Evolutionary conservation across 2,113 vertebrate species (phyloP), one percentile per base, ranked within the genome.

Genomic region (Entelurus aequoreus): DNA sequence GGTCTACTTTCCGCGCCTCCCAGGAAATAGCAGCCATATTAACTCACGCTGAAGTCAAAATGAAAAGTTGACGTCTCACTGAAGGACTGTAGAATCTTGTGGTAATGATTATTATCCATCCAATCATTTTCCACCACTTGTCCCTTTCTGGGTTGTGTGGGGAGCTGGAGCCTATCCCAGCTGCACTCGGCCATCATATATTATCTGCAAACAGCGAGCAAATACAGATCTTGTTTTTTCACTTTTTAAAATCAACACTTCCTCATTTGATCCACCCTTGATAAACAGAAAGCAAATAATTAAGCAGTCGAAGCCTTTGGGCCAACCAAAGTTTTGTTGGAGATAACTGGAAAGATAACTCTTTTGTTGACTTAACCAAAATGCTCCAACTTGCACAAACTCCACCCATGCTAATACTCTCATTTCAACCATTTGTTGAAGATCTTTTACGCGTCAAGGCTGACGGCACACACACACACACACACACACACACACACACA

Each of bases 301-400:
- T 82, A 82, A 65, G 77, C n/a, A 10, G 37, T 69, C 56, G 75
- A 72, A 70, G 60, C 49, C 49, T 11, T 21, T 40, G 2, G 80
- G 78, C 74, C 48, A 14, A 37, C 16, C 48, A 4, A 4, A 12
- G 60, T 58, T 53, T 54, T 13, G 37, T 37, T 8, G 16, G 49
- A 50, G 47, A 50, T 54, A 76, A 82, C 82, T 64, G 63, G 72
- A 69, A 75, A 74, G 72, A 71, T 71, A 54, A 83, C 70, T 71
- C 52, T 70, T 64, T 16, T 85, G 79, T 86, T 84, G 78, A 84
- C 78, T 76, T 67, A 65, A 12, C 52, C 51, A 54, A 72, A 79
- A 76, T 65, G 60, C 55, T 9, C 51, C 57, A 54, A 62, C 63
- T 66, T 67, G 8, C 54, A 66, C 49, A 69, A 65, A 42, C 79